Evolutionary conservation across 2,113 vertebrate genomes (phyloP).

Genomic region (Glaucidium brasilianum): DNA sequence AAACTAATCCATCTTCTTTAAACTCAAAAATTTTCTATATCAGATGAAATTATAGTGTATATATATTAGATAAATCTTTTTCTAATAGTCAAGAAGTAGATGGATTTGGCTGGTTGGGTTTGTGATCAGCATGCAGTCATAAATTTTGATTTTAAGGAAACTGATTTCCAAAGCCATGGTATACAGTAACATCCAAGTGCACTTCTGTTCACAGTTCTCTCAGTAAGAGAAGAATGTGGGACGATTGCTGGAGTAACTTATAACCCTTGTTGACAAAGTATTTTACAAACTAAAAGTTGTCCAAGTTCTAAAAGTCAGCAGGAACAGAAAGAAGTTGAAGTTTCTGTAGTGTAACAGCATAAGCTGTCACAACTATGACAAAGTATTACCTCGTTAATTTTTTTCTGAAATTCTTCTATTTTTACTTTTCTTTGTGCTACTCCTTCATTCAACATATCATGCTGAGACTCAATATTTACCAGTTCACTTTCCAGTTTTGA

Average conservation of each 20-base stretch:
- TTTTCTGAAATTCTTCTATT: conserved; percentile 72
- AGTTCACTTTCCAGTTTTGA: conserved; percentile 87
- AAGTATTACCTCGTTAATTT: conserved; percentile 81
- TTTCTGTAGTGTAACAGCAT: not conserved
- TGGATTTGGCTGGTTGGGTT: not conserved
- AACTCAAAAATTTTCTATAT: not conserved
- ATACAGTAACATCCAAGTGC: not conserved
- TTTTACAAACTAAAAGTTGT: not conserved
- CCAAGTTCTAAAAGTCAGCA: not conserved
- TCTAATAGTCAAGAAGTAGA: not conserved
- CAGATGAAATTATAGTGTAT: not conserved
- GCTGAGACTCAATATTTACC: conserved; percentile 79
- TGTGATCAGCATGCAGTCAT: not conserved
- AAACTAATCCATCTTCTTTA: not conserved
- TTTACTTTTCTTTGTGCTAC: conserved; percentile 69
- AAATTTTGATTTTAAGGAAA: not conserved
- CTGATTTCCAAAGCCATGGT: not conserved
- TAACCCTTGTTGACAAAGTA: not conserved
- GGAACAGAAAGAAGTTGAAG: not conserved
- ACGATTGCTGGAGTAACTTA: not conserved
- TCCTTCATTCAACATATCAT: conserved; percentile 77
- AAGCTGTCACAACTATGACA: not conserved
- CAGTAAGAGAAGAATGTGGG: not conserved
- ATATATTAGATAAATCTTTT: not conserved
- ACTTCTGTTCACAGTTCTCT: not conserved